Percentiles rank a stretch among this genome's conserved stretches.
Evolutionary conservation across 2,113 vertebrate species (phyloP).

Genomic region (Mandrillus leucophaeus): DNA sequence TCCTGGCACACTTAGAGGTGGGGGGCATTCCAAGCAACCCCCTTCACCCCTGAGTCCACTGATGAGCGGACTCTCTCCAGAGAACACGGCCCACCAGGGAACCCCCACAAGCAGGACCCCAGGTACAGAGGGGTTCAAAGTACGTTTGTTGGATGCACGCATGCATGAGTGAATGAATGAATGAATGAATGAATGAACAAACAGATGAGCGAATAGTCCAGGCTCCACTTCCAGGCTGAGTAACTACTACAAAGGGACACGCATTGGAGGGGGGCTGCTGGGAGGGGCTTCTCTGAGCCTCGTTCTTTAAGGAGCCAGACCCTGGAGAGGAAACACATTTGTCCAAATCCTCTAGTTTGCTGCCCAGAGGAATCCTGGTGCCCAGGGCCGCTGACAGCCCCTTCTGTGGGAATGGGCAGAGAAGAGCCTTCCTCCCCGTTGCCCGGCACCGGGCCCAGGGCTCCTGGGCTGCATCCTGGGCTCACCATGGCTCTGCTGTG

Average conservation of each 20-base stretch:
- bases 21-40: neutral
- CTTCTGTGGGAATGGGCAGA: neutral
- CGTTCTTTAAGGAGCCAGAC: neutral
- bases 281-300: neutral
- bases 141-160: neutral
- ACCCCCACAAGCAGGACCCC: neutral
- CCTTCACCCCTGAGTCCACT: rapidly evolving
- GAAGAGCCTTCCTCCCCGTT: neutral
- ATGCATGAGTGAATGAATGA: rapidly evolving
- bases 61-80: too few species aligned
- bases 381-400: neutral
- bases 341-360: neutral
- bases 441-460: neutral
- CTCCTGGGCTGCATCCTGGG: neutral
- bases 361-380: rapidly evolving
- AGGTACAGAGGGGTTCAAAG: neutral
- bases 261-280: rapidly evolving
- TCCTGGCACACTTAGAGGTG: too few species aligned
- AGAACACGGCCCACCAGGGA: neutral
- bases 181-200: neutral
- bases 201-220: rapidly evolving
- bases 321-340: neutral
- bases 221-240: neutral
- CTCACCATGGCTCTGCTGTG: neutral
- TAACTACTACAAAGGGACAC: rapidly evolving